Base-by-base conservation (phyloP, 2,888 invertebrate genomes). In the Pediacus dermestoides region DNA sequence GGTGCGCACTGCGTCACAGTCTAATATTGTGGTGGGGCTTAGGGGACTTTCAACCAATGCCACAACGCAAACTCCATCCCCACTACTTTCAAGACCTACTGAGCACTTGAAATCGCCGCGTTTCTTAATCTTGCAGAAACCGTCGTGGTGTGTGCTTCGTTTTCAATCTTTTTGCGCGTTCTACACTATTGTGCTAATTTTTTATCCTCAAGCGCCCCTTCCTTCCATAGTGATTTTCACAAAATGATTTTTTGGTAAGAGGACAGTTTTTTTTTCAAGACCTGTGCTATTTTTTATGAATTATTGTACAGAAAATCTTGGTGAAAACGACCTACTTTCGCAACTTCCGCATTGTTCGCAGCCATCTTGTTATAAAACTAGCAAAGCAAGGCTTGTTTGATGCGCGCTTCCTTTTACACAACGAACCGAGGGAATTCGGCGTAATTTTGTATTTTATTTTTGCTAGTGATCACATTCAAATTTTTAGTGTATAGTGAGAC, bases 331-430 rank as follows among this genome's bases (percentile, higher is more conserved):
- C 70, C 71, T 69, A 71, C 62, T 72, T 73, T 44, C 69, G 51
- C 53, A 61, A 70, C 67, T 74, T 73, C 71, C 72, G 73, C 68
- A 68, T 68, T 65, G 63, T 65, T 63, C 58, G 59, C 61, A 55
- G 68, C 67, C 68, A 70, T 68, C 67, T 66, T 70, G 57, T 55
- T 46, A 67, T 40, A 36, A 39, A 41, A 39, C 25, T 30, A 25
- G 37, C 34, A 38, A 39, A 38, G 33, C 39, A 25, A 27, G 34
- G 21, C 33, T 32, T 22, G 30, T 32, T 31, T 16, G 11, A 30
- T 10, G 25, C 15, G 22, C 16, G 7, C 4, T 12, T 39, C 21
- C 39, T 34, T 36, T 40, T 38, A 9, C 33, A 25, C 37, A 35
- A 34, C 26, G 27, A 28, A 36, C 21, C 11, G 14, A 9, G 15